Evolutionary conservation across 2,113 vertebrate genomes (phyloP).

Genomic region (Myrmecobius fasciatus): DNA sequence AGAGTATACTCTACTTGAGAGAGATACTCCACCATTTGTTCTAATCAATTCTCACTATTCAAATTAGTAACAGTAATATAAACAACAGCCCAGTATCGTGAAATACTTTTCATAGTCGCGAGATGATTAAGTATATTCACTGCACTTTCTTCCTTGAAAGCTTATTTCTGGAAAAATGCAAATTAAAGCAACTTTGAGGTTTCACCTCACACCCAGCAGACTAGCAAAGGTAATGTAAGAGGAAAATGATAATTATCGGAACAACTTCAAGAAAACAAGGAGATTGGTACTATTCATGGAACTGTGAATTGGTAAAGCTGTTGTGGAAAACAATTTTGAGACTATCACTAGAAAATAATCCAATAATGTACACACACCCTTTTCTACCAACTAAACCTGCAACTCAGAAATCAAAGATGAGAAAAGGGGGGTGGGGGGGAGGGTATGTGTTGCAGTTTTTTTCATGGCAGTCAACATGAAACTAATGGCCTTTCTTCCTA

Average conservation of each 20-base stretch:
- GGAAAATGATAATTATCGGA: not conserved
- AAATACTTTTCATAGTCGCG: not conserved
- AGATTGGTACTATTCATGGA: not conserved
- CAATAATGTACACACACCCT: not conserved
- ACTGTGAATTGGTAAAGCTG: not conserved
- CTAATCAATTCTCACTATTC: not conserved
- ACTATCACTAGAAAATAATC: not conserved
- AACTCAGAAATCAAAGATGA: not conserved
- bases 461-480: not conserved
- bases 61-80: not conserved
- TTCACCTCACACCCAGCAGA: not conserved
- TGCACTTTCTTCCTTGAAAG: not conserved
- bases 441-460: not conserved
- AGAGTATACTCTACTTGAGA: not conserved
- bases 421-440: not conserved
- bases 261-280: not conserved
- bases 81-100: not conserved
- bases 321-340: not conserved
- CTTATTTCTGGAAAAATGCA: not conserved
- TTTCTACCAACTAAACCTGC: not conserved
- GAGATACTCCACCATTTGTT: not conserved
- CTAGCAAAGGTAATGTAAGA: not conserved
- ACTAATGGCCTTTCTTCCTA: not conserved
- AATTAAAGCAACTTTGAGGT: not conserved
- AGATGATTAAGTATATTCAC: not conserved